These are phyloP conservation scores for Scaptomyza tumidula DNA, from an alignment of 2,888 invertebrate genomes.

Conservation along the genomic window DNA sequence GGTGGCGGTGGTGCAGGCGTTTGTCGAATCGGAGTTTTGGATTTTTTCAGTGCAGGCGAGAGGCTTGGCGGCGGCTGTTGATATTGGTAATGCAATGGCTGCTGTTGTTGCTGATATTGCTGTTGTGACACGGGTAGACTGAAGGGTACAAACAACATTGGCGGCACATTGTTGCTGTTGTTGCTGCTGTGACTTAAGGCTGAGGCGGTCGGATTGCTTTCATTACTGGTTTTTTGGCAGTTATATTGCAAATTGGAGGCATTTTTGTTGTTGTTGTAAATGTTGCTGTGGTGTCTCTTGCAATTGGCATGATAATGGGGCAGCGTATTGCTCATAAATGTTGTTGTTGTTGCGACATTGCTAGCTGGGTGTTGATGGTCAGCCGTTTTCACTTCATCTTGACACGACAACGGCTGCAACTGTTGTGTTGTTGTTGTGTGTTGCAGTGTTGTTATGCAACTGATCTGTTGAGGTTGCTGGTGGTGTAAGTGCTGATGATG, in stretches of 20 bases:
- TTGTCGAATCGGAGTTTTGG: conserved; percentile 22
- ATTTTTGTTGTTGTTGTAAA: neutral
- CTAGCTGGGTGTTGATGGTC: conserved; percentile 16
- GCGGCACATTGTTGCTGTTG: conserved; percentile 12
- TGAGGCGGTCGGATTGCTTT: neutral
- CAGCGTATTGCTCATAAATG: conserved; percentile 29
- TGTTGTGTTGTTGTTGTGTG: conserved; percentile 61
- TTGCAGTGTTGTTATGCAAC: conserved; percentile 65
- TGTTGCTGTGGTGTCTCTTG: conserved; percentile 20
- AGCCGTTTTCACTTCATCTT: conserved; percentile 10
- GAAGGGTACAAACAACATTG: conserved; percentile 80
- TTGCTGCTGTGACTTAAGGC: neutral
- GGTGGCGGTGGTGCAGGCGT: conserved; percentile 70
- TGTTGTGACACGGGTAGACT: conserved; percentile 59
- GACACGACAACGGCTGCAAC: conserved; percentile 37
- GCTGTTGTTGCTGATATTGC: conserved; percentile 23
- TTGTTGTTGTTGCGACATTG: conserved; percentile 31
- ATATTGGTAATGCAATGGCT: conserved; percentile 11
- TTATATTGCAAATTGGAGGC: neutral
- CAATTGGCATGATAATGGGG: conserved; percentile 34
- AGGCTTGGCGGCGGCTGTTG: neutral
- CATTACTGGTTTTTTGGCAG: conserved; percentile 27
- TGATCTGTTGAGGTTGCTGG: conserved; percentile 45
- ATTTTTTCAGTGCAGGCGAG: conserved; percentile 1
- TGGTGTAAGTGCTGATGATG: conserved; percentile 48